Base-by-base conservation (phyloP, 2,797 vertebrate species). In the Enteromius paludinosus region DNA sequence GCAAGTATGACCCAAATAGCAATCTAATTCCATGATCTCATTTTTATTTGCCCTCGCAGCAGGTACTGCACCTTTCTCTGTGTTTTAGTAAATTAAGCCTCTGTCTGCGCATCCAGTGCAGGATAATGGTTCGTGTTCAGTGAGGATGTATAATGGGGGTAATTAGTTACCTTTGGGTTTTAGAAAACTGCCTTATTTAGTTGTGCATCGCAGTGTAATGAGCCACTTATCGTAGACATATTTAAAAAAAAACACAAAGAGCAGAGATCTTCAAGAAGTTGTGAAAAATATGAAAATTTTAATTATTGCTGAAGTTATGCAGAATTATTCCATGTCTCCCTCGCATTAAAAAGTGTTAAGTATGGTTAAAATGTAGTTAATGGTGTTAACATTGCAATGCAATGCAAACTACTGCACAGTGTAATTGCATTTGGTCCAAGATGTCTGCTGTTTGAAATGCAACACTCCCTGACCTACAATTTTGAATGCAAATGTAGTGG, bases 1-100 rank as follows among this genome's bases (percentile, higher is more conserved):
- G 80, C 89, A 87, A 87, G 89, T 86, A 79, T 94, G 89, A 91
- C 89, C 94, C 90, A 90, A 91, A 89, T 88, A 90, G 81, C 87
- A 85, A 61, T 87, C 25, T 89, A 90, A 89, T 89, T 90, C 91
- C 88, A 91, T 85, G 78, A 64, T 83, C 3, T 72, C 85, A 82
- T 90, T 86, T 84, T 83, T 59, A 86, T 82, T 65, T 78, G 74
- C 82, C 41, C 30, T 77, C 54, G 23, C 85, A 61, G 65, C 64
- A 86, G 61, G 25, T 76, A 20, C 64, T 28, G 59, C 59, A 73
- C 41, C 74, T 75, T 83, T 83, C 28, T 52, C 6, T 6, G 59
- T 65, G 56, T 41, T 66, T 52, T 49, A 14, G 20, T 70, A 20
- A 76, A 62, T 76, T 20, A 62, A 76, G 25, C 56, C 38, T 61